phyloP scores from a whole-genome alignment of 2,888 invertebrate species.

The Drosophila pseudotakahashii region DNA sequence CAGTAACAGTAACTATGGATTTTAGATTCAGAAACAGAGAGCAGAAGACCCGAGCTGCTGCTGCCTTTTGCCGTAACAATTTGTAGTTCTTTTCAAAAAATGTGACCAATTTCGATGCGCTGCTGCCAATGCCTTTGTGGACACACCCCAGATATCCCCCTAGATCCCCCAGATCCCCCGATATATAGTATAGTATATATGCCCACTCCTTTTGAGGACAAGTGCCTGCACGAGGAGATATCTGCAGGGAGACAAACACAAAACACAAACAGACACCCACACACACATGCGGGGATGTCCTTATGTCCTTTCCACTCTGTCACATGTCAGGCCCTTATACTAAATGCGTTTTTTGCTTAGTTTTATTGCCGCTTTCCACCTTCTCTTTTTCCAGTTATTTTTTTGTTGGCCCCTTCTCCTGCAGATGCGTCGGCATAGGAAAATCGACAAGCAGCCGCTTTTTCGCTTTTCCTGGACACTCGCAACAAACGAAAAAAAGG shows the following conservation, averaged over 20 bases:
- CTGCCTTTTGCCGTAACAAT: conserved; percentile 27
- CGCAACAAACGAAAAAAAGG: conserved; percentile 2
- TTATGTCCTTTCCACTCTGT: conserved; percentile 35
- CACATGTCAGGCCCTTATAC: conserved; percentile 58
- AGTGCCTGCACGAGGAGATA: conserved; percentile 43
- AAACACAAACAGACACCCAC: conserved; percentile 14
- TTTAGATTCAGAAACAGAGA: background rate
- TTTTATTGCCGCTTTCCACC: conserved; percentile 61
- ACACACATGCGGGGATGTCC: conserved; percentile 15
- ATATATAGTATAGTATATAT: conserved; percentile 2
- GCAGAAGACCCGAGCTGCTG: background rate
- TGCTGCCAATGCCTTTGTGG: conserved; percentile 21
- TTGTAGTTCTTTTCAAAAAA: conserved; percentile 34
- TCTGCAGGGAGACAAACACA: conserved; percentile 47
- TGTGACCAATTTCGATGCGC: conserved; percentile 45
- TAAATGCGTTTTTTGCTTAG: conserved; percentile 79
- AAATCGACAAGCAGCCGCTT: conserved; percentile 35
- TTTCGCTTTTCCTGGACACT: conserved; percentile 14
- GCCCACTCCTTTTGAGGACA: conserved; percentile 23
- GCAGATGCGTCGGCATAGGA: conserved; percentile 47
- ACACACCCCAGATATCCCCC: conserved; percentile 9
- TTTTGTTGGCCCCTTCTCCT: conserved; percentile 51
- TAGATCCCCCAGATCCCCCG: background rate
- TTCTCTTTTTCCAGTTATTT: conserved; percentile 9
- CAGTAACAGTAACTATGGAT: conserved; percentile 3